Evolutionary conservation across 2,888 invertebrate species (phyloP), one percentile per base, ranked within the genome.

Genomic region (Papilio protenor): DNA sequence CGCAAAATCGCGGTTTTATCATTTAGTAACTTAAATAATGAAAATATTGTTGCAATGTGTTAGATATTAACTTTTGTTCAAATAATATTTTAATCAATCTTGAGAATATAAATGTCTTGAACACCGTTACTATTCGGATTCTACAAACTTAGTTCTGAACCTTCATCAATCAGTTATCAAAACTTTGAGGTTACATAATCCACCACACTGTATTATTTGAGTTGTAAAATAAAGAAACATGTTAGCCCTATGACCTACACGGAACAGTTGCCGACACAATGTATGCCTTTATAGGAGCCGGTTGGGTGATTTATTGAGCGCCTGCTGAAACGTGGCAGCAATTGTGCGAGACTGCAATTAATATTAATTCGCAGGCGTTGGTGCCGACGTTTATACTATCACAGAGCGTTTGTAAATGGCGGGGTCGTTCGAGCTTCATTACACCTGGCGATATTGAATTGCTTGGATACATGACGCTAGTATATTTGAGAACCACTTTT

Each of bases 351-450:
- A 77, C 61, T 75, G 75, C 79, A 76, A 80, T 81, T 82, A 78
- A 80, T 81, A 81, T 83, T 79, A 78, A 81, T 82, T 80, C 79
- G 73, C 80, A 77, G 71, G 73, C 64, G 73, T 72, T 57, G 72
- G 45, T 45, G 66, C 8, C 45, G 66, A 69, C 66, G 45, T 69
- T 69, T 69, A 69, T 69, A 45, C 45, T 45, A 66, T 10, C 21
- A 21, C 40, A 40, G 49, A 18, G 72, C 64, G 47, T 80, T 81
- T 80, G 80, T 81, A 73, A 75, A 75, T 33, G 75, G 52, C 47
- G 18, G 52, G 27, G 52, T 49, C 23, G 23, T 71, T 71, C 52
- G 27, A 52, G 71, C 71, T 71, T 71, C 52, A 71, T 71, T 71
- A 71, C 71, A 71, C 52, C 71, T 71, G 49, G 52, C 27, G 23